Conservation (phyloP, 1,140 invertebrate species). For the Halictus rubicundus region DNA sequence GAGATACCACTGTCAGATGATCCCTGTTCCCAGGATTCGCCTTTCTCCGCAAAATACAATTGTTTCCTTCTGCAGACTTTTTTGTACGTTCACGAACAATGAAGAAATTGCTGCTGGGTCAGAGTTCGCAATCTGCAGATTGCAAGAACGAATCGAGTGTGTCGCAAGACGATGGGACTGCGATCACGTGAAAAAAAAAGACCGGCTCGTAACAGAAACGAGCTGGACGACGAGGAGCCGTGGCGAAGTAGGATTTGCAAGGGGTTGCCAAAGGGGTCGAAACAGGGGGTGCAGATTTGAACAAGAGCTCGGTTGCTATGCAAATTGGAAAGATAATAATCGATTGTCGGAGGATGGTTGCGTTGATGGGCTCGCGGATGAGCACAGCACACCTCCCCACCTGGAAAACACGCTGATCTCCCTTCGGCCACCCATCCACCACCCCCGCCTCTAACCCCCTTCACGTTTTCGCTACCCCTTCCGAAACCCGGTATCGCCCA, state of each 20-base stretch:
- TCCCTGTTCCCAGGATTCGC: no score
- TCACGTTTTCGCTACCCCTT: constrained; percentile 61
- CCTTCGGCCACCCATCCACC: constrained; percentile 44
- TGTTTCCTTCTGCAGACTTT: no score
- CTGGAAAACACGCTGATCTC: constrained; percentile 75
- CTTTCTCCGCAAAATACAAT: no score
- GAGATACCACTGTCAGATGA: no score
- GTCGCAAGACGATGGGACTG: constrained; percentile 56
- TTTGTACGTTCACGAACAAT: no score
- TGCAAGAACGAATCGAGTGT: no score
- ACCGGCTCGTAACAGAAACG: constrained; percentile 60
- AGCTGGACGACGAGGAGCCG: constrained; percentile 61
- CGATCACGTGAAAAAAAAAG: constrained; percentile 21
- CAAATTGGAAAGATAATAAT: constrained; percentile 82
- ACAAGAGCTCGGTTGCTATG: constrained; percentile 77
- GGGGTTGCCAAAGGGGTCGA: constrained; percentile 71
- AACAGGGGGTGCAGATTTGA: constrained; percentile 74
- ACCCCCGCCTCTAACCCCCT: constrained; percentile 16
- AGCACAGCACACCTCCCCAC: constrained; percentile 72
- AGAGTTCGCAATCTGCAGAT: background rate
- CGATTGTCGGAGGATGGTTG: constrained; percentile 78
- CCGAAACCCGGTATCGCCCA: constrained; percentile 60
- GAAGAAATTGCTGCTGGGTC: background rate
- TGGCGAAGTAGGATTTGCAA: constrained; percentile 72
- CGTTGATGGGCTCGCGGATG: constrained; percentile 78